Evolutionary conservation across 2,797 vertebrate species (phyloP).

Genomic region (Etheostoma nigrum): DNA sequence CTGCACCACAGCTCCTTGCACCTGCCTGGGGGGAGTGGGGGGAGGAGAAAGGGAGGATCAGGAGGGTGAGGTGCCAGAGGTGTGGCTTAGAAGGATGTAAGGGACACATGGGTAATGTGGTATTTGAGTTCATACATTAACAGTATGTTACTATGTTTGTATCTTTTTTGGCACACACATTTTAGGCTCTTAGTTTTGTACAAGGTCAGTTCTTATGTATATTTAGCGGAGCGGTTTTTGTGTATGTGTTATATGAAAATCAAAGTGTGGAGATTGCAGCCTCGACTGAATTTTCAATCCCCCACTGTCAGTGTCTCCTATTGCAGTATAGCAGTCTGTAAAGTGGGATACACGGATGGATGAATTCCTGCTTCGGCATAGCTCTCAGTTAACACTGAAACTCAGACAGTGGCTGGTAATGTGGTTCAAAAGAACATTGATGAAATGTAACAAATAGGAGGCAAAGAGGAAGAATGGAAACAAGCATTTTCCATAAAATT

Average conservation of each 20-base stretch:
- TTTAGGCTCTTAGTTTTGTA: background rate
- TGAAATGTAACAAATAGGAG: conserved; percentile 65
- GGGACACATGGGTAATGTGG: conserved; percentile 73
- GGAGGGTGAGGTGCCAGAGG: conserved; percentile 61
- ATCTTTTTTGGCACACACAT: conserved; percentile 2
- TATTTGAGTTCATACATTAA: conserved; percentile 58
- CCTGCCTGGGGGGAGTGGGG: conserved; percentile 68
- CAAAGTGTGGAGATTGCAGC: background rate
- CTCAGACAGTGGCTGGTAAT: conserved; percentile 51
- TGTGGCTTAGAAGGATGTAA: conserved; percentile 79
- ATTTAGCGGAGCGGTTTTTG: background rate
- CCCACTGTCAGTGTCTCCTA: conserved; percentile 15
- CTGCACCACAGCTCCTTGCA: conserved; percentile 76
- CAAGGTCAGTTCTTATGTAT: background rate
- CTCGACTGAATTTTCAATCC: conserved; percentile 7
- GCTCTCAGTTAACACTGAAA: conserved; percentile 41
- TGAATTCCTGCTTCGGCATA: conserved; percentile 27
- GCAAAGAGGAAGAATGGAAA: conserved; percentile 55
- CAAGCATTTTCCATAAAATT: conserved; percentile 78
- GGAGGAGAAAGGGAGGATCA: conserved; percentile 43
- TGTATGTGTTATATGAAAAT: background rate
- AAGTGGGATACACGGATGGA: conserved; percentile 27
- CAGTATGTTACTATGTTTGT: conserved; percentile 20
- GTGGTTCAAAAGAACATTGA: conserved; percentile 54
- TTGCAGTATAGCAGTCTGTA: conserved; percentile 10